Conservation (phyloP, 1,140 invertebrate genomes). For the Asobara japonica region DNA sequence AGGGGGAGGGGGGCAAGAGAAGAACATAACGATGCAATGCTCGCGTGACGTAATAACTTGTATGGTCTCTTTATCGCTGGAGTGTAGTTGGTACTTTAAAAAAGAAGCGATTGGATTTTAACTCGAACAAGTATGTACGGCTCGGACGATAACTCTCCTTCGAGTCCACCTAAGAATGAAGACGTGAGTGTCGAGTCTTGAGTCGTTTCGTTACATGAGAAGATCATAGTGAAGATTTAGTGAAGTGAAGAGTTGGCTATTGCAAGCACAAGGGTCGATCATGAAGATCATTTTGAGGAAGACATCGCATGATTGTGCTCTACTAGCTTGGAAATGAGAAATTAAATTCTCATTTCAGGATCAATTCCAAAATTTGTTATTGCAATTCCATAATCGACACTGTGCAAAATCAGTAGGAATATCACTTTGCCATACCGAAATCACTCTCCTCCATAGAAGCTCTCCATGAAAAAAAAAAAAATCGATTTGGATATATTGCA, state of each 20-base stretch:
- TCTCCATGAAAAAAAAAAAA: no score
- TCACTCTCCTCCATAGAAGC: no score
- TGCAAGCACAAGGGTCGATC: background rate
- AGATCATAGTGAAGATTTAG: background rate
- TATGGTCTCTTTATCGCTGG: conserved; percentile 51
- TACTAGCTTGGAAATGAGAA: no score
- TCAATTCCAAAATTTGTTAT: no score
- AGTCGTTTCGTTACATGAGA: background rate
- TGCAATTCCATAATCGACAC: no score
- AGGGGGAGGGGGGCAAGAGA: conserved; percentile 7
- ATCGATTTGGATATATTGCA: no score
- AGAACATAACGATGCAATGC: conserved; percentile 40
- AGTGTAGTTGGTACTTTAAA: conserved; percentile 40
- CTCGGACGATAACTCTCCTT: conserved; percentile 44
- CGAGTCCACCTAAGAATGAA: conserved; percentile 33
- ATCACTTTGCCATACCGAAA: no score
- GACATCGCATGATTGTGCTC: background rate
- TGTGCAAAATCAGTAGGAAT: no score
- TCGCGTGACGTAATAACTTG: conserved; percentile 49
- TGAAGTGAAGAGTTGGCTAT: background rate
- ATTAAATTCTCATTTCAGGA: no score
- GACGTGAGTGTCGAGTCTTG: conserved; percentile 44
- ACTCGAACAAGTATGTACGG: conserved; percentile 43
- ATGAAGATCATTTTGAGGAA: background rate
- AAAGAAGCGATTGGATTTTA: conserved; percentile 23